Percentiles rank a stretch among this genome's conserved stretches.
Evolutionary conservation across 2,888 invertebrate species (phyloP).

Genomic region (Nyleta sp.): DNA sequence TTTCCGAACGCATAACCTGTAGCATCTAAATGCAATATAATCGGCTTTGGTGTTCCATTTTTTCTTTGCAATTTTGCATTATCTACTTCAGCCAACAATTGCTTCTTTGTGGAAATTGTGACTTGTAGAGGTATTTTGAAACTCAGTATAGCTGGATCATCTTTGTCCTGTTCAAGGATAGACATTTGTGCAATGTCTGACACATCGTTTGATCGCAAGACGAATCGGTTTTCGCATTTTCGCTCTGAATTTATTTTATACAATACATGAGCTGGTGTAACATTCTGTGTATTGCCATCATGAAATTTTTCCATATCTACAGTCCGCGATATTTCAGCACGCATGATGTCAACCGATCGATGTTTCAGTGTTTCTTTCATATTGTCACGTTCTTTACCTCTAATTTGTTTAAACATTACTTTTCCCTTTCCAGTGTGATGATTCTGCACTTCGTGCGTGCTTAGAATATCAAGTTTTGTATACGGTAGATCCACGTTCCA

Average conservation of each 20-base stretch:
- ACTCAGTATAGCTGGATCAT: conserved; percentile 27
- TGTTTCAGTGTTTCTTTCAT: no score
- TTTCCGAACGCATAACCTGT: conserved; percentile 48
- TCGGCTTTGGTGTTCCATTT: not conserved
- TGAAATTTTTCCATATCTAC: no score
- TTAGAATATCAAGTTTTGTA: no score
- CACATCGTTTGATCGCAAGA: conserved; percentile 55
- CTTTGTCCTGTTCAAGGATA: conserved; percentile 4
- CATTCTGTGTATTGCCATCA: conserved; percentile 37
- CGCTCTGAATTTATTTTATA: conserved; percentile 53
- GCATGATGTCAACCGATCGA: no score
- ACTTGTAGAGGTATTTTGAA: conserved; percentile 8
- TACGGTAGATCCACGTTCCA: no score
- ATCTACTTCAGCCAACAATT: conserved; percentile 17
- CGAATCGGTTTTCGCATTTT: conserved; percentile 9
- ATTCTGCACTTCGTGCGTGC: no score
- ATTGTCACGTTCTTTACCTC: no score
- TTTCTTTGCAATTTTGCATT: not conserved
- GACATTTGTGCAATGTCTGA: conserved; percentile 38
- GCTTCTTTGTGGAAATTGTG: conserved; percentile 24
- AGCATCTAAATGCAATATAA: conserved; percentile 57
- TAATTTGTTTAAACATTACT: no score
- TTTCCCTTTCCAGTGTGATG: no score
- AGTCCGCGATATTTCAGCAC: conserved; percentile 3
- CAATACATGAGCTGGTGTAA: not conserved